phyloP scores from a whole-genome alignment of 2,113 vertebrate genomes.

The Erpornis zantholeuca region DNA sequence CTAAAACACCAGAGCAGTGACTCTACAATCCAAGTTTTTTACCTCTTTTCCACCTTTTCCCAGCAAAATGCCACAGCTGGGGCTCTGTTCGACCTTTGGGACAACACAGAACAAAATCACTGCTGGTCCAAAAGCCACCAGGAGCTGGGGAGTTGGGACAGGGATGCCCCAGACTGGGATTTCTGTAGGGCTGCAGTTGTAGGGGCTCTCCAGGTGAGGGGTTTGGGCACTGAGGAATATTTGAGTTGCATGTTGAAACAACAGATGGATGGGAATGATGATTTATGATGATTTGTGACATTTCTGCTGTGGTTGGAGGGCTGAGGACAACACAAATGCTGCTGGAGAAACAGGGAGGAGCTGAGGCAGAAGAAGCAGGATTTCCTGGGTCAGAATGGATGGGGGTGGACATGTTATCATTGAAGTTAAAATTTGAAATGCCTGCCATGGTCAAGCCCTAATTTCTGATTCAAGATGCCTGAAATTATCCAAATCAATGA shows the following conservation, averaged over 20 bases:
- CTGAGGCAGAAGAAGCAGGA: not conserved
- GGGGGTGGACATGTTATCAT: not conserved
- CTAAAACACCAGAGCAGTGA: not conserved
- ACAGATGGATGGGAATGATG: not conserved
- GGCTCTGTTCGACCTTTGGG: not conserved
- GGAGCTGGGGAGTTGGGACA: not conserved
- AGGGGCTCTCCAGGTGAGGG: not conserved
- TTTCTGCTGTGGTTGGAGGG: not conserved
- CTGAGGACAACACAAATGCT: not conserved
- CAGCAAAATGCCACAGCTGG: not conserved
- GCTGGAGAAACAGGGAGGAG: not conserved
- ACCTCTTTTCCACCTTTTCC: not conserved
- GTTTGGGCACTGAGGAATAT: not conserved
- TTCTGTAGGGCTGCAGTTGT: not conserved
- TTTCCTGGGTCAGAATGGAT: not conserved
- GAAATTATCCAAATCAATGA: not conserved
- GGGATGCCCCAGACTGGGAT: not conserved
- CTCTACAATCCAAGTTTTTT: not conserved
- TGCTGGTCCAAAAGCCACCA: not conserved
- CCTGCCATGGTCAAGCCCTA: not conserved
- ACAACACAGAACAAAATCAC: not conserved
- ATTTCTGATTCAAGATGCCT: not conserved
- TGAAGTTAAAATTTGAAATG: not conserved
- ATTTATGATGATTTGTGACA: not conserved
- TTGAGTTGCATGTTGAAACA: accelerated